A percentile compares a stretch with the other conserved stretches of the same genome.
phyloP scores from a whole-genome alignment of 2,888 invertebrate species.

The Hedychridium roseum region DNA sequence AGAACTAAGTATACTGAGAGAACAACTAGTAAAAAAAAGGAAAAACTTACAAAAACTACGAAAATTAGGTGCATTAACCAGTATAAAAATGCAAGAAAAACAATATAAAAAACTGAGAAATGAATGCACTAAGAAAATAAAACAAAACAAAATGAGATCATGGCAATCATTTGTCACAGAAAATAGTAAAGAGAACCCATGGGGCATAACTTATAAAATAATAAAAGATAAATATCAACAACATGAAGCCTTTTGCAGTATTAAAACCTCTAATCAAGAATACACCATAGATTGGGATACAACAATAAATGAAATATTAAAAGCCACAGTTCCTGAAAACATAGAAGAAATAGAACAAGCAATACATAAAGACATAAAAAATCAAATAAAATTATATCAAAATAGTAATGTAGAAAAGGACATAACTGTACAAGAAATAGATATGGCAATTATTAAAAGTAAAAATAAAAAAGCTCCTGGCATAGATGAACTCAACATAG shows the following conservation, averaged over 20 bases:
- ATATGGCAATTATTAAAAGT: not conserved
- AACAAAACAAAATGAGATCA: not conserved
- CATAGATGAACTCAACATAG: not conserved
- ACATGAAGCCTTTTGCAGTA: not conserved
- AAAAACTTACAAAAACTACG: not conserved
- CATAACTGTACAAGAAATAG: not conserved
- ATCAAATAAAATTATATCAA: not conserved
- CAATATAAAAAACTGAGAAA: not conserved
- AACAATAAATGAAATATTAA: constrained; percentile 5
- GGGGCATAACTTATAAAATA: constrained; percentile 12
- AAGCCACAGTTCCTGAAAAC: constrained; percentile 17
- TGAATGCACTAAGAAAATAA: not conserved
- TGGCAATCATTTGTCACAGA: constrained; percentile 7
- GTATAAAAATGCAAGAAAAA: not conserved
- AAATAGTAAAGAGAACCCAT: constrained; percentile 3
- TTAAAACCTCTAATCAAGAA: not conserved
- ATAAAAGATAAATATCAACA: not conserved
- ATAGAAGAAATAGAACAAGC: not conserved
- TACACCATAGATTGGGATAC: constrained; percentile 16
- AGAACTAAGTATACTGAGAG: not conserved
- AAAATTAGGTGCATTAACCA: not conserved
- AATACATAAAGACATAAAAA: constrained; percentile 1
- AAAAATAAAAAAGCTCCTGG: constrained; percentile 11
- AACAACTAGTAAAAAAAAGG: not conserved
- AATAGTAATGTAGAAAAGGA: constrained; percentile 3